A percentile compares a stretch with the other conserved stretches of the same genome.
phyloP scores from a whole-genome alignment of 2,113 vertebrate species.

The Lampris incognitus region DNA sequence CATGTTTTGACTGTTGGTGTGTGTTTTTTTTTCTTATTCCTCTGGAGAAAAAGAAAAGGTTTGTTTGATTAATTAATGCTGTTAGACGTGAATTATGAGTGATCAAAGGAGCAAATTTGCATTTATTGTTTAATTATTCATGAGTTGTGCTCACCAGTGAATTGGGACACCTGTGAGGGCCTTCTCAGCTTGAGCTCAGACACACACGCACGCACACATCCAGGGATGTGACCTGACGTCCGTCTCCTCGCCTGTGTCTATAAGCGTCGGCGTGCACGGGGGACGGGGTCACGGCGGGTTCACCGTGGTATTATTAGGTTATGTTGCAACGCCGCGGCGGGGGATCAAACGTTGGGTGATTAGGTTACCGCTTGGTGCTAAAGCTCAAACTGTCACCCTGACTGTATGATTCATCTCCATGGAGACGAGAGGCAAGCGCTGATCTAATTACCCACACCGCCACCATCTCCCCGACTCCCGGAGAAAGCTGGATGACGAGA shows the following conservation, averaged over 20 bases:
- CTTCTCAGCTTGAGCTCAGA: conserved; percentile 55
- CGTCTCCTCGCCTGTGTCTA: conserved; percentile 55
- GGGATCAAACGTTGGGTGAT: conserved; percentile 76
- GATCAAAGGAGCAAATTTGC: conserved; percentile 79
- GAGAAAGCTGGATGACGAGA: conserved; percentile 50
- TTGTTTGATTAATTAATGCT: conserved; percentile 84
- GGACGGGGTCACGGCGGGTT: conserved; percentile 75
- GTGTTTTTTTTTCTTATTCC: conserved; percentile 44
- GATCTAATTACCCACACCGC: conserved; percentile 78
- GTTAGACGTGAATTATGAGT: conserved; percentile 79
- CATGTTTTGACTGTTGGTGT: conserved; percentile 40
- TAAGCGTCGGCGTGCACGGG: conserved; percentile 53
- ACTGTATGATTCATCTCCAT: conserved; percentile 81
- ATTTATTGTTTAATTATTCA: conserved; percentile 78
- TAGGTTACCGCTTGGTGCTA: conserved; percentile 71
- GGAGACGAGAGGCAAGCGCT: conserved; percentile 78
- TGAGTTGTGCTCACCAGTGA: conserved; percentile 72
- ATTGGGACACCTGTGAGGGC: conserved; percentile 78
- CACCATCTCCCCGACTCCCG: conserved; percentile 64
- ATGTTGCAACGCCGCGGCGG: conserved; percentile 60
- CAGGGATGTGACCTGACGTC: conserved; percentile 66
- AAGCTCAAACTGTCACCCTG: conserved; percentile 77
- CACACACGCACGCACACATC: conserved; percentile 37
- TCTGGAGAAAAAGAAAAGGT: conserved; percentile 76
- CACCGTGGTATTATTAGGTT: conserved; percentile 74